These are phyloP conservation scores for Cynodonichthys magdalenae DNA, from an alignment of 2,797 vertebrate species.

Conservation along the genomic window DNA sequence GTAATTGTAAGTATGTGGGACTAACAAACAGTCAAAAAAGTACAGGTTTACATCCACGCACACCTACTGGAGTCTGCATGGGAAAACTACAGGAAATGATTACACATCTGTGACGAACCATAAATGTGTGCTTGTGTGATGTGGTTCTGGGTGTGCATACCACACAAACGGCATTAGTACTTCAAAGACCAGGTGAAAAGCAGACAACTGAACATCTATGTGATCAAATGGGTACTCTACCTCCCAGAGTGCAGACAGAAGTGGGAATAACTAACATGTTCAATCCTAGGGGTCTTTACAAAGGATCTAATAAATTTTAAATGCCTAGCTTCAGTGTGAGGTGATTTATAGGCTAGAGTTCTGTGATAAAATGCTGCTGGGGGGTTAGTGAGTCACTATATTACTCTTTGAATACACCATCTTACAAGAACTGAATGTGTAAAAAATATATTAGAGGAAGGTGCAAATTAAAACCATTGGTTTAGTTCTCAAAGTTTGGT, in stretches of 20 bases:
- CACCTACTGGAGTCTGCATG: slow-evolving; percentile 35
- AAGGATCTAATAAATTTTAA: slow-evolving; percentile 60
- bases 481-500: neutral
- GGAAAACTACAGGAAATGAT: slow-evolving; percentile 40
- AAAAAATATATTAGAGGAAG: neutral
- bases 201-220: slow-evolving; percentile 35
- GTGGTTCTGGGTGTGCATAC: slow-evolving; percentile 25
- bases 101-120: slow-evolving; percentile 22
- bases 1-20: slow-evolving; percentile 10
- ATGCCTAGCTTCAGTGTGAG: slow-evolving; percentile 32
- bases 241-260: slow-evolving; percentile 58
- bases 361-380: slow-evolving; percentile 11
- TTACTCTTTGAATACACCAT: slow-evolving; percentile 14
- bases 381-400: neutral
- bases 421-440: slow-evolving; percentile 7
- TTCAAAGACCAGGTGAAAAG: slow-evolving; percentile 56
- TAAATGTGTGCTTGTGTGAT: slow-evolving; percentile 21
- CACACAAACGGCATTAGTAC: slow-evolving; percentile 27
- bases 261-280: slow-evolving; percentile 20
- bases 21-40: slow-evolving; percentile 15
- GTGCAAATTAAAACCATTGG: neutral
- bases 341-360: slow-evolving; percentile 50
- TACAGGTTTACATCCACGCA: slow-evolving; percentile 2
- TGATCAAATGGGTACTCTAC: slow-evolving; percentile 55
- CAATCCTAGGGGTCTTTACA: slow-evolving; percentile 37